Evolutionary conservation across 2,797 vertebrate genomes (phyloP).

Genomic region (Sebastes oblongus): DNA sequence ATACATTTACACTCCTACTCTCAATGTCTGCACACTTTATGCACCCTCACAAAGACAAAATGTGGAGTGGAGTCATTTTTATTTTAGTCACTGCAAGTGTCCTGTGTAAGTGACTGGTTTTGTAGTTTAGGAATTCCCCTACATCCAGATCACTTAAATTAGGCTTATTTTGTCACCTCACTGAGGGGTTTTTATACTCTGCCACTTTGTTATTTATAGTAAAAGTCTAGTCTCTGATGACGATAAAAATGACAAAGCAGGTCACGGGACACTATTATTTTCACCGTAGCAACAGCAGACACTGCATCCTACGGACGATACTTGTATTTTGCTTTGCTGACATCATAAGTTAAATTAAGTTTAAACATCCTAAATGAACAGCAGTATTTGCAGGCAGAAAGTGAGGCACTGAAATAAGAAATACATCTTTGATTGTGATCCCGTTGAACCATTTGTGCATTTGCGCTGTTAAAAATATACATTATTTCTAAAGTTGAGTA

Average conservation of each 20-base stretch:
- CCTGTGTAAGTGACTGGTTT: neutral
- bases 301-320: neutral
- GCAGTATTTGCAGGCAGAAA: neutral
- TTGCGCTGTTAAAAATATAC: neutral
- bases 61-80: neutral
- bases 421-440: neutral
- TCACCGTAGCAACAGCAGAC: neutral
- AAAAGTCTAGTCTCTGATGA: neutral
- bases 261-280: neutral
- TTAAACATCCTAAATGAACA: neutral
- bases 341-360: neutral
- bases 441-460: neutral
- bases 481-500: neutral
- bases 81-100: neutral
- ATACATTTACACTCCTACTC: neutral
- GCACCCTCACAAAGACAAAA: conserved; percentile 1
- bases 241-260: neutral
- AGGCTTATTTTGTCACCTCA: neutral
- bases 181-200: neutral
- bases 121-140: conserved; percentile 33
- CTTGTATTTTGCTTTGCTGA: neutral
- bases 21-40: neutral
- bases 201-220: neutral
- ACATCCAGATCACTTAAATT: neutral
- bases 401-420: neutral